These are phyloP conservation scores for Heliconius charithonia DNA, from an alignment of 2,888 invertebrate species.

Conservation along the genomic window DNA sequence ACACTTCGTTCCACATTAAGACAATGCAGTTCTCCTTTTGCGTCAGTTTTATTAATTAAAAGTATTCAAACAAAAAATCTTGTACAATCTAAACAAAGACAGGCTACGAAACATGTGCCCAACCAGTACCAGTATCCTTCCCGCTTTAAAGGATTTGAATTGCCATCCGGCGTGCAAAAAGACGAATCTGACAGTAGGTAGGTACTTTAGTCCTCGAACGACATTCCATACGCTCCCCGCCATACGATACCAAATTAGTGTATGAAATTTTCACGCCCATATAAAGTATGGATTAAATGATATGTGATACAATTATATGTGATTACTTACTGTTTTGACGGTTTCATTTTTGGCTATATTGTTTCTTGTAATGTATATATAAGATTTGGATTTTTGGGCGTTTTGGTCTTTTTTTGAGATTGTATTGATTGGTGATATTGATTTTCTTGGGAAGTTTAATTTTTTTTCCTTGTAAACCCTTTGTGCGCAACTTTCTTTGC, in stretches of 20 bases:
- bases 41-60: no score
- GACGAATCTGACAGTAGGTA: slow-evolving; percentile 25
- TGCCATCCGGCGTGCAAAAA: slow-evolving; percentile 36
- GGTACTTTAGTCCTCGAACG: slow-evolving; percentile 37
- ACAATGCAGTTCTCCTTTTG: neutral
- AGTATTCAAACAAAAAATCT: no score
- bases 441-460: no score
- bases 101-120: neutral
- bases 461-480: no score
- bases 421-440: no score
- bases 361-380: neutral
- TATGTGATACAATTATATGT: slow-evolving; percentile 21
- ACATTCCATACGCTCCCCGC: slow-evolving; percentile 44
- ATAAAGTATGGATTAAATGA: slow-evolving; percentile 19
- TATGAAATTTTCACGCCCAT: slow-evolving; percentile 28
- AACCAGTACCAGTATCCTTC: neutral
- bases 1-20: neutral
- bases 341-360: neutral
- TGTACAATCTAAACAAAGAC: neutral
- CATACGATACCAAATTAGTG: slow-evolving; percentile 31
- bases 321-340: neutral
- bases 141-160: neutral
- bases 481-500: no score
- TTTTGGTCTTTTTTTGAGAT: neutral
- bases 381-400: neutral